Evolutionary conservation across 2,888 invertebrate genomes (phyloP).

Genomic region (Mactromeris polynyma): DNA sequence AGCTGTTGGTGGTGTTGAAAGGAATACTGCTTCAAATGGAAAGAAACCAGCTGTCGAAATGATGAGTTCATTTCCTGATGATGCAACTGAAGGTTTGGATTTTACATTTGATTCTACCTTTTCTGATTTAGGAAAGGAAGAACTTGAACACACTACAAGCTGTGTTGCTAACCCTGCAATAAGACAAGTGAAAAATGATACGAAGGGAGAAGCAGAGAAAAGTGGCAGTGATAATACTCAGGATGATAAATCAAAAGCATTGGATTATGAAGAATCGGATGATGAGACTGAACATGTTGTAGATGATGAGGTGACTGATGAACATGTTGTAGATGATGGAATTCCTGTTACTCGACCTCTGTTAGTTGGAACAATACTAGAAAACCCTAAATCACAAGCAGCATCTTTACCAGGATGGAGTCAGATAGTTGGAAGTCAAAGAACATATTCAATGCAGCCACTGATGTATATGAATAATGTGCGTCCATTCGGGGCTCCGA

Average conservation of each 20-base stretch:
- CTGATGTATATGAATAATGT: neutral
- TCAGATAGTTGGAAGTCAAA: neutral
- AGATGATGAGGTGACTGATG: too few species aligned
- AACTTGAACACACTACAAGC: neutral
- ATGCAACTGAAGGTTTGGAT: neutral
- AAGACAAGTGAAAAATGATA: neutral
- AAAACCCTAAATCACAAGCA: neutral
- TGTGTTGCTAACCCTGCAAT: neutral
- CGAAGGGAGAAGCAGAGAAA: neutral
- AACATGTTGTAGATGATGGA: neutral
- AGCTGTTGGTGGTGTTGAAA: neutral
- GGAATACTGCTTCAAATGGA: neutral
- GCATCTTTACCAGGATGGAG: neutral
- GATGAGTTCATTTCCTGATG: neutral
- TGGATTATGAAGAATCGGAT: too few species aligned
- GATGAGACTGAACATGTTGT: too few species aligned
- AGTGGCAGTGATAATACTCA: neutral
- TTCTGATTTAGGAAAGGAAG: neutral
- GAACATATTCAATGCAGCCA: neutral
- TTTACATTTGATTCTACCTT: neutral
- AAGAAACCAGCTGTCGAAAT: neutral
- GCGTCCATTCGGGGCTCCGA: neutral
- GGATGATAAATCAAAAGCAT: too few species aligned
- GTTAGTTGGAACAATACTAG: neutral
- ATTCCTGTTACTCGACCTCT: neutral